Base-by-base conservation (phyloP, 2,797 vertebrate genomes). In the Hyperoplus immaculatus region DNA sequence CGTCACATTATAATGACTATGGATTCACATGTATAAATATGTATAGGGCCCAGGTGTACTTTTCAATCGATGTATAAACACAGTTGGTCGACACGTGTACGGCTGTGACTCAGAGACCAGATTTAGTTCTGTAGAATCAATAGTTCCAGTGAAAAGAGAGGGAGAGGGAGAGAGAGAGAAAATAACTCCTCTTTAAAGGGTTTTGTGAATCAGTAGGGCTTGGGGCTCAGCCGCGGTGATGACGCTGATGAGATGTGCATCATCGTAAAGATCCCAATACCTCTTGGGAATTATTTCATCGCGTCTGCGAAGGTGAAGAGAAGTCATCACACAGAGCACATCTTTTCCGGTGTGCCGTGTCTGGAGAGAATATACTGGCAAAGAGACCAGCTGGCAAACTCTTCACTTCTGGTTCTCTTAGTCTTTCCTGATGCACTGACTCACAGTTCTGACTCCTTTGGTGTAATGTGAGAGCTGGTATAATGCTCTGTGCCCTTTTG, bases 321-420 rank as follows among this genome's bases (percentile, higher is more conserved):
- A 80, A 81, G 72, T 50, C 77, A 56, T 89, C 72, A 53, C 70
- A 66, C 75, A 69, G 11, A 29, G 29, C 29, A 59, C 80, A 82
- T 77, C 77, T 80, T 72, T 79, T 78, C 61, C 71, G 3, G 29
- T 81, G 56, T 45, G 43, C 75, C 6, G 50, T 16, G 67, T 57
- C 70, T 78, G 79, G 14, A 39, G 79, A 87, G 81, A 89, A 84
- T 49, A 76, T 29, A 29, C 29, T 29, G 29, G 29, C 29, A 29
- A 29, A 75, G 16, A 60, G 53, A 57, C 66, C 87, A 88, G 88
- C 81, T 88, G 90, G 77, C 80, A 77, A 72, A 72, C 59, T 64
- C 55, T 29, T 29, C 61, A 21, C 69, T 66, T 62, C 72, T 21
- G 67, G 42, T 16, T 73, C 82, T 50, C 69, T 72, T 66, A 72